Conservation (phyloP, 2,888 invertebrate genomes). For the Merodon equestris region DNA sequence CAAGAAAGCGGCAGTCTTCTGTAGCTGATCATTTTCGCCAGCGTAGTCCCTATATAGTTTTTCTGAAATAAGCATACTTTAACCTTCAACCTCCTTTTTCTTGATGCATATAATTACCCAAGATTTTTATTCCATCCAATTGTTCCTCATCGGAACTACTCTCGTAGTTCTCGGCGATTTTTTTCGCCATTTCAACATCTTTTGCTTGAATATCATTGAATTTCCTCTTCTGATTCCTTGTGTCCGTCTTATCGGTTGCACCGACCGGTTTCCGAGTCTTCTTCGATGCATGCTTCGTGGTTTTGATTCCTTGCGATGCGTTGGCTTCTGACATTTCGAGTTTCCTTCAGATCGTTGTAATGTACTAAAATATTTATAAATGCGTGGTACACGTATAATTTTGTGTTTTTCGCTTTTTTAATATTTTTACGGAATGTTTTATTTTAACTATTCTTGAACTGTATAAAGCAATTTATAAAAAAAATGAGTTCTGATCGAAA, state of each 20-base stretch:
- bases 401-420: neutral
- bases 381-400: neutral
- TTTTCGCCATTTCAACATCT: constrained; percentile 80
- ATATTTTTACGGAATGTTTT: neutral
- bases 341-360: neutral
- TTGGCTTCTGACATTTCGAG: constrained; percentile 31
- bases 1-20: constrained; percentile 85
- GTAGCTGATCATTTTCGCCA: constrained; percentile 78
- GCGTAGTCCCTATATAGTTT: constrained; percentile 80
- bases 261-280: constrained; percentile 14
- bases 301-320: constrained; percentile 31
- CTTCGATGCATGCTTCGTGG: constrained; percentile 5
- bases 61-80: constrained; percentile 74
- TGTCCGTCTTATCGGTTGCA: neutral
- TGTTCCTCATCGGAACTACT: constrained; percentile 81
- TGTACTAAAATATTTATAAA: too few relatives aligned
- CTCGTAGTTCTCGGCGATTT: constrained; percentile 79
- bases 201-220: constrained; percentile 80
- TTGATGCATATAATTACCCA: constrained; percentile 78
- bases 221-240: constrained; percentile 41
- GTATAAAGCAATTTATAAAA: neutral
- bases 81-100: neutral
- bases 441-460: constrained; percentile 1
- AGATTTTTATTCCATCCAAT: constrained; percentile 79
- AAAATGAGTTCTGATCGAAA: too few relatives aligned